These are phyloP conservation scores for Megathymus violae DNA, from an alignment of 1,140 invertebrate species.

Conservation along the genomic window DNA sequence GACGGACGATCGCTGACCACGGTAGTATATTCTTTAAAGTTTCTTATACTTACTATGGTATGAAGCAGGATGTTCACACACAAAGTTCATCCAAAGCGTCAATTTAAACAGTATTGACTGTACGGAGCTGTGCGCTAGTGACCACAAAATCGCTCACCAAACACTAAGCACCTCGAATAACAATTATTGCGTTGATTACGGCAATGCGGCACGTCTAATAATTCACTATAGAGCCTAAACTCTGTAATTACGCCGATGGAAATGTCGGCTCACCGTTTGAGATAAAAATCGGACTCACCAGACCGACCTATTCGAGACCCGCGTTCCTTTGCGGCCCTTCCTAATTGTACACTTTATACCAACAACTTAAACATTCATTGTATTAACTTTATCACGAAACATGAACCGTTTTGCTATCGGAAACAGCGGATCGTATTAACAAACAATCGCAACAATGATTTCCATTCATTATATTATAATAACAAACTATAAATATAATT, in stretches of 20 bases:
- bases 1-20: no score
- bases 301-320: conserved; percentile 34
- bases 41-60: no score
- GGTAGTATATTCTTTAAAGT: no score
- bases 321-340: conserved; percentile 45
- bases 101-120: conserved; percentile 51
- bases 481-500: no score
- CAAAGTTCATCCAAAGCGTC: no score
- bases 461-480: no score
- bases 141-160: conserved; percentile 66
- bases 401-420: conserved; percentile 42
- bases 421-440: conserved; percentile 32
- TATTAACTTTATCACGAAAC: conserved; percentile 45
- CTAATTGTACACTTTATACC: conserved; percentile 61
- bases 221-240: conserved; percentile 78
- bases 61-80: no score
- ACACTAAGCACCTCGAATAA: conserved; percentile 66
- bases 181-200: conserved; percentile 79
- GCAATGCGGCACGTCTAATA: conserved; percentile 71
- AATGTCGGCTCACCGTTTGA: conserved; percentile 77
- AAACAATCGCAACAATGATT: conserved; percentile 27
- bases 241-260: conserved; percentile 79
- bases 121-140: conserved; percentile 34
- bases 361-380: conserved; percentile 76
- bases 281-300: conserved; percentile 71